Evolutionary conservation across 2,888 invertebrate species (phyloP).

Genomic region (Sphaeridia pumilis): DNA sequence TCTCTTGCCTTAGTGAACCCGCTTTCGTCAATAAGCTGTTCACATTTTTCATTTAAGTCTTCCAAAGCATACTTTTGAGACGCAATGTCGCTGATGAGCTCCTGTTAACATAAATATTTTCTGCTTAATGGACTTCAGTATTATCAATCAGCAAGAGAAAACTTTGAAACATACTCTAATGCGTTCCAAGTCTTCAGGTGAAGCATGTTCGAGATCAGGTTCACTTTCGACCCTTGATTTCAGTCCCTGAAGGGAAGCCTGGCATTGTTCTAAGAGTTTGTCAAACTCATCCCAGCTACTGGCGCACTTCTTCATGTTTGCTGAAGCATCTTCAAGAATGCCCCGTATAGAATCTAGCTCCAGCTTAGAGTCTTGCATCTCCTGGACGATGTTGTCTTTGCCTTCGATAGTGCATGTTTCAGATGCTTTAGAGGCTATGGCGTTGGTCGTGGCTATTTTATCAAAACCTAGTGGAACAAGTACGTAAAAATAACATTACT

Average conservation of each 20-base stretch:
- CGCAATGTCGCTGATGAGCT: slow-evolving; percentile 59
- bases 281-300: slow-evolving; percentile 71
- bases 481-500: too few species aligned
- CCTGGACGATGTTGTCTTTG: slow-evolving; percentile 65
- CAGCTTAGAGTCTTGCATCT: slow-evolving; percentile 62
- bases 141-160: neutral
- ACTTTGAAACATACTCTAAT: slow-evolving; percentile 43
- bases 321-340: slow-evolving; percentile 63
- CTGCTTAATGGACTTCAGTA: neutral
- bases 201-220: slow-evolving; percentile 58
- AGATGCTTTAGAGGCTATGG: slow-evolving; percentile 61
- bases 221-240: slow-evolving; percentile 47
- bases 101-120: slow-evolving; percentile 9
- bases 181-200: slow-evolving; percentile 62
- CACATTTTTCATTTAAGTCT: slow-evolving; percentile 74
- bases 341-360: slow-evolving; percentile 73
- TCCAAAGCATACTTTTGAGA: slow-evolving; percentile 66
- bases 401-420: slow-evolving; percentile 70
- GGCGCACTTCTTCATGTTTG: slow-evolving; percentile 60
- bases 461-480: slow-evolving; percentile 9
- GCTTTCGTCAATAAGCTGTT: slow-evolving; percentile 72
- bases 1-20: slow-evolving; percentile 75
- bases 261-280: slow-evolving; percentile 58
- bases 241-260: slow-evolving; percentile 50
- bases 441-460: slow-evolving; percentile 44